Evolutionary conservation across 2,113 vertebrate genomes (phyloP).

Genomic region (Poeciliopsis occidentalis): DNA sequence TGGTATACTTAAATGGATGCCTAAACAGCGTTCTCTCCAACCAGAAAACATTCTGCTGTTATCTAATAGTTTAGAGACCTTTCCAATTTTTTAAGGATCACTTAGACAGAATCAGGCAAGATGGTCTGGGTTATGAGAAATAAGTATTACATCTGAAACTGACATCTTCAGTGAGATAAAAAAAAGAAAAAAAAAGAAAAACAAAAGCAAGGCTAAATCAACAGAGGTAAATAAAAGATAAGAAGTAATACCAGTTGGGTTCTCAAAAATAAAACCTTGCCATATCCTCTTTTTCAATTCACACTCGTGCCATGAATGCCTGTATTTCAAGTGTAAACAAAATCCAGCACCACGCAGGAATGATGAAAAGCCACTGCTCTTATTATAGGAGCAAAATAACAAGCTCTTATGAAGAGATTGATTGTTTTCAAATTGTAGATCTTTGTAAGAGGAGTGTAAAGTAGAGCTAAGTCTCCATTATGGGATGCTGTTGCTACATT

Average conservation of each 20-base stretch:
- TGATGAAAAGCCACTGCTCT: constrained; percentile 76
- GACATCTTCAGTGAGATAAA: constrained; percentile 48
- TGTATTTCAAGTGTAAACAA: constrained; percentile 70
- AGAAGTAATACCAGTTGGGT: constrained; percentile 38
- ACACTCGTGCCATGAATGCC: constrained; percentile 57
- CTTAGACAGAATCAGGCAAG: background rate
- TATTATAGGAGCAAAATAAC: constrained; percentile 81
- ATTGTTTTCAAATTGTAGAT: constrained; percentile 82
- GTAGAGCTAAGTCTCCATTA: constrained; percentile 83
- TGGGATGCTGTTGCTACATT: constrained; percentile 71
- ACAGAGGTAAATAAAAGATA: constrained; percentile 34
- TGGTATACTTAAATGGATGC: constrained; percentile 36
- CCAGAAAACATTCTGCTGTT: constrained; percentile 28
- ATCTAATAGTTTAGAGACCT: background rate
- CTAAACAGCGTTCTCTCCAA: constrained; percentile 14
- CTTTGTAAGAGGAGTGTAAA: constrained; percentile 83
- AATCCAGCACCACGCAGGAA: constrained; percentile 63
- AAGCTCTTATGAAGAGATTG: constrained; percentile 81
- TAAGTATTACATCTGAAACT: background rate
- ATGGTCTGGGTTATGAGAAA: background rate
- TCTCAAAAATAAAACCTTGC: constrained; percentile 56
- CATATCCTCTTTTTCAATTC: constrained; percentile 43
- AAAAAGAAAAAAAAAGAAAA: constrained; percentile 25
- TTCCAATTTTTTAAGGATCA: background rate
- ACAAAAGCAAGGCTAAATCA: constrained; percentile 50